Percentiles rank a stretch among this genome's conserved stretches.
Evolutionary conservation across 2,888 invertebrate genomes (phyloP).

Genomic region (Sminthurides aquaticus): DNA sequence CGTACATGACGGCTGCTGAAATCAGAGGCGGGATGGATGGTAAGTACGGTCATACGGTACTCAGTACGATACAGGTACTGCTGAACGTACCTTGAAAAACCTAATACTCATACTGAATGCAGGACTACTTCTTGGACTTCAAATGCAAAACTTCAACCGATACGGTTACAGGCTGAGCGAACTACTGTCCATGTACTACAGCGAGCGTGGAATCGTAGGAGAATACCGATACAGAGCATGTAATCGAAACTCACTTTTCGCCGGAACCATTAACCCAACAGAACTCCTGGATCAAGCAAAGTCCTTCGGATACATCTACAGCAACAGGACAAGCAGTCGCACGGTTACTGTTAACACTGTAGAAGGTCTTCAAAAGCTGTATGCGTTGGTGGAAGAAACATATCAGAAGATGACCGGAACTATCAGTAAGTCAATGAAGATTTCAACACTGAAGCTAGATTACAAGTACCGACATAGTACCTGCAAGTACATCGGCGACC

Average conservation of each 20-base stretch:
- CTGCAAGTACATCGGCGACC: too few species aligned
- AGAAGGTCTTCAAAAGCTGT: constrained; percentile 13
- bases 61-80: too few species aligned
- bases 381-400: constrained; percentile 27
- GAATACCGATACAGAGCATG: constrained; percentile 33
- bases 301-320: constrained; percentile 37
- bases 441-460: background rate
- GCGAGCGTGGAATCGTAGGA: constrained; percentile 32
- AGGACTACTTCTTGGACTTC: constrained; percentile 35
- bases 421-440: constrained; percentile 21
- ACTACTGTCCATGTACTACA: constrained; percentile 36
- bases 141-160: constrained; percentile 28
- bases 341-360: constrained; percentile 12
- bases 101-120: too few species aligned
- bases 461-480: too few species aligned
- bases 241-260: constrained; percentile 25
- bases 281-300: constrained; percentile 13
- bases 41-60: constrained; percentile 21
- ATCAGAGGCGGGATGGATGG: constrained; percentile 41
- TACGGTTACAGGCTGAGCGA: constrained; percentile 29
- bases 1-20: constrained; percentile 39
- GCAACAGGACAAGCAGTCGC: constrained; percentile 20
- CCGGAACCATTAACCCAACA: background rate
- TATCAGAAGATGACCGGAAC: constrained; percentile 21
- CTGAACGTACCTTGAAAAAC: too few species aligned